Conservation (phyloP, 2,797 vertebrate genomes). For the Xiphorhynchus erythropygius region DNA sequence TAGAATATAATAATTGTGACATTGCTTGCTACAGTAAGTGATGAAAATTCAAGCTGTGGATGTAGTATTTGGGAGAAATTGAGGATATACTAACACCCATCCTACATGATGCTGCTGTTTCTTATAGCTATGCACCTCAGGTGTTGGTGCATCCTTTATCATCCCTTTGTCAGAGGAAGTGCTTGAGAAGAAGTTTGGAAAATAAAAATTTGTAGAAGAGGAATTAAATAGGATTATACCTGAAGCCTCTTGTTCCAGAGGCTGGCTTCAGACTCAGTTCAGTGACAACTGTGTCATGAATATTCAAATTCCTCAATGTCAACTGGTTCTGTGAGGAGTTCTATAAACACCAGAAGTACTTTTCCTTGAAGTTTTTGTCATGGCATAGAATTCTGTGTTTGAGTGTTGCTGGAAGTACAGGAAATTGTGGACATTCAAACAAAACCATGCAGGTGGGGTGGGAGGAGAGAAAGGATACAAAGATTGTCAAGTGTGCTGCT, state of each 20-base stretch:
- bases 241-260: background rate
- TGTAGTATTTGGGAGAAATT: background rate
- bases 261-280: background rate
- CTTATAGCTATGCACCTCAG: background rate
- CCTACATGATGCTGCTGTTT: background rate
- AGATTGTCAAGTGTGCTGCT: background rate
- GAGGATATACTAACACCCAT: background rate
- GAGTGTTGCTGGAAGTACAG: background rate
- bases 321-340: background rate
- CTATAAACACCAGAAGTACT: background rate
- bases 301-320: background rate
- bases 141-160: background rate
- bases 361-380: background rate
- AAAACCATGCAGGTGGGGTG: fast-evolving
- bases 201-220: constrained; percentile 45
- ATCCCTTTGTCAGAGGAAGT: background rate
- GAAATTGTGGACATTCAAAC: background rate
- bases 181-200: constrained; percentile 36
- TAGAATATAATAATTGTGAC: background rate
- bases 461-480: fast-evolving
- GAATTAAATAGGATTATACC: constrained; percentile 34
- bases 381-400: background rate
- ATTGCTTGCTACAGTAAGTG: background rate
- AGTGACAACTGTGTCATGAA: constrained; percentile 9
- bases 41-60: background rate